Percentiles rank a stretch among this genome's conserved stretches.
Conservation (phyloP, 2,113 vertebrate species). For the Syrrhaptes paradoxus region DNA sequence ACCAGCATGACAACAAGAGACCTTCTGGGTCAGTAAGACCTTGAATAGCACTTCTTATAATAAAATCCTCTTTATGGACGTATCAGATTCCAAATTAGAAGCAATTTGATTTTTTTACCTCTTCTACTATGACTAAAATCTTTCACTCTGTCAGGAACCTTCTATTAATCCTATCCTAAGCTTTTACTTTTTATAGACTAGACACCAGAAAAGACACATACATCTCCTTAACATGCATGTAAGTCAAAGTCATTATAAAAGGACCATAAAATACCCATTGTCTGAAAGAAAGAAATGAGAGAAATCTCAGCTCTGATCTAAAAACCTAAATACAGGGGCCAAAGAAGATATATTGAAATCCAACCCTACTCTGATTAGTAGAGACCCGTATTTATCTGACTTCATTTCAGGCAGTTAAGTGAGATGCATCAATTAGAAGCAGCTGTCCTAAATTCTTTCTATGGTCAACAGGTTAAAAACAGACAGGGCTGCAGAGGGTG, state of each 20-base stretch:
- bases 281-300: background rate
- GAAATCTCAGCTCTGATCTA: background rate
- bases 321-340: background rate
- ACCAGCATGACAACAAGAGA: background rate
- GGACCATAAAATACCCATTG: background rate
- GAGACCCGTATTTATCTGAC: background rate
- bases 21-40: background rate
- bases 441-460: background rate
- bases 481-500: rapidly evolving
- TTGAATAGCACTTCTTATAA: background rate
- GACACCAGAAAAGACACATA: background rate
- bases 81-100: background rate
- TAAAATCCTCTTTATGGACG: background rate
- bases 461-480: background rate
- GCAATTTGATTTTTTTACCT: background rate
- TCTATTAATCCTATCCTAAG: background rate
- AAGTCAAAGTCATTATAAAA: background rate
- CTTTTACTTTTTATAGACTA: background rate
- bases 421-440: background rate
- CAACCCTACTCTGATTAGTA: background rate
- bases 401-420: background rate
- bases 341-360: background rate
- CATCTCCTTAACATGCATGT: background rate
- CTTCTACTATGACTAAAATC: background rate
- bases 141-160: background rate